Conservation (phyloP, 2,797 vertebrate species). For the Tiaroga cobitis region DNA sequence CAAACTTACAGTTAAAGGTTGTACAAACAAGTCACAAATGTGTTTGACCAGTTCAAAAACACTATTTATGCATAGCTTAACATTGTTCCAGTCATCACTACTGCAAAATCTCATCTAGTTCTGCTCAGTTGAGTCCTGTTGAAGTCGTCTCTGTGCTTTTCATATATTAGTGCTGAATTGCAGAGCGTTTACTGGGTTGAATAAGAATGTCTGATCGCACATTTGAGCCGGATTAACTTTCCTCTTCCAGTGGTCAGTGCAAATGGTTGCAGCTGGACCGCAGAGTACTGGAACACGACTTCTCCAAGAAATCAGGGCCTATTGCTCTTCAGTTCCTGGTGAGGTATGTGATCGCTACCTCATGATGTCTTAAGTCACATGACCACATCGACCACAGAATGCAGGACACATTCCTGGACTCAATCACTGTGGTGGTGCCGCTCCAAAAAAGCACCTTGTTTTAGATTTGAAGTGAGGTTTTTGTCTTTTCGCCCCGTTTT, state of each 20-base stretch:
- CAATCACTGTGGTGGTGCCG: conserved; percentile 25
- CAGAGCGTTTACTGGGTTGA: background rate
- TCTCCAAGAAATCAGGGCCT: conserved; percentile 90
- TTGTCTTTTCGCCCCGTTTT: background rate
- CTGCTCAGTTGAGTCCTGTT: background rate
- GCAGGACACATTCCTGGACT: conserved; percentile 1
- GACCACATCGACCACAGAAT: conserved; percentile 14
- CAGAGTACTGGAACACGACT: conserved; percentile 94
- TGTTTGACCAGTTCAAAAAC: too few species aligned
- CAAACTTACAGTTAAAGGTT: too few species aligned
- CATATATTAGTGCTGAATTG: conserved; percentile 24
- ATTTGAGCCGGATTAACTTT: conserved; percentile 15
- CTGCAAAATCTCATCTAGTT: background rate
- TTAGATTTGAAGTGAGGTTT: background rate
- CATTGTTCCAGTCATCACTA: background rate
- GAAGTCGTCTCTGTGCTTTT: background rate
- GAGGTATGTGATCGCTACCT: conserved; percentile 76
- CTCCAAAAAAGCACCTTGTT: conserved; percentile 28
- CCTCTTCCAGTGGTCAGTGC: conserved; percentile 85
- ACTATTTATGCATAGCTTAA: background rate
- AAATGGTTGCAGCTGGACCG: conserved; percentile 98
- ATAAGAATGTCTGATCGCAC: background rate
- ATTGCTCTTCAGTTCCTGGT: conserved; percentile 89
- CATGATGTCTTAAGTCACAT: conserved; percentile 26
- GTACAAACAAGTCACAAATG: too few species aligned